Base-by-base conservation (phyloP, 1,140 invertebrate genomes). In the Drosophila aff. region DNA sequence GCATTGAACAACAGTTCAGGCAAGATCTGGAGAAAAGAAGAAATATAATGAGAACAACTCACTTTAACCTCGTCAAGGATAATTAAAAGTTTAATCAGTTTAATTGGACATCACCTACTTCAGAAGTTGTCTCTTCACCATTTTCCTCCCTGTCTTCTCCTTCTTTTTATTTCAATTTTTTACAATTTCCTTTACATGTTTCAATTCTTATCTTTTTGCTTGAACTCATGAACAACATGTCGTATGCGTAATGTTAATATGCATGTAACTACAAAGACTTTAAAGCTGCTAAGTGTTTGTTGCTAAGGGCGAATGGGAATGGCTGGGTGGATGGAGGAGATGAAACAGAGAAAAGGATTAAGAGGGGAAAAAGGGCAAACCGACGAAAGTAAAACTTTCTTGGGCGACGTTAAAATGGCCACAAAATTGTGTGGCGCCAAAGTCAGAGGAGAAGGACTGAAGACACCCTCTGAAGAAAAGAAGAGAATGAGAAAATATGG, bases 241-340 rank as follows among this genome's bases (percentile, higher is more conserved):
- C 65, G 68, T 71, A 72, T 71, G 36, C 68, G 66, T 71, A 59
- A 72, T 72, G 36, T 69, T 69, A 69, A 59, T 59, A 71, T 71
- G 9, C 66, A 57, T 40, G 16, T 5, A 72, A 59, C 69, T 71
- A 21, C 28, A 36, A 59, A 59, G 41, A 60, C 72, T 57, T 59
- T n/a, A 41, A 50, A 59, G 36, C 65, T 47, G 50, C 43, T 36
- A 58, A 72, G 43, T 71, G 43, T 58, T 62, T 52, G 47, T 26
- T 72, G 18, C 36, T 8, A n/a, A 31, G 26, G 23, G 26, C 23
- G 16, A 58, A 16, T 16, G 40, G 31, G 31, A 31, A 41, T 13
- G 21, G 43, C 10, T 38, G n/a, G 9, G 26, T 15, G 9, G 16
- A 36, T 8, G 26, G 16, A 16, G 23, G 23, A 21, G 15, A 18